Conservation (phyloP, 2,797 vertebrate species). For the Rhabdophis nuchalis region DNA sequence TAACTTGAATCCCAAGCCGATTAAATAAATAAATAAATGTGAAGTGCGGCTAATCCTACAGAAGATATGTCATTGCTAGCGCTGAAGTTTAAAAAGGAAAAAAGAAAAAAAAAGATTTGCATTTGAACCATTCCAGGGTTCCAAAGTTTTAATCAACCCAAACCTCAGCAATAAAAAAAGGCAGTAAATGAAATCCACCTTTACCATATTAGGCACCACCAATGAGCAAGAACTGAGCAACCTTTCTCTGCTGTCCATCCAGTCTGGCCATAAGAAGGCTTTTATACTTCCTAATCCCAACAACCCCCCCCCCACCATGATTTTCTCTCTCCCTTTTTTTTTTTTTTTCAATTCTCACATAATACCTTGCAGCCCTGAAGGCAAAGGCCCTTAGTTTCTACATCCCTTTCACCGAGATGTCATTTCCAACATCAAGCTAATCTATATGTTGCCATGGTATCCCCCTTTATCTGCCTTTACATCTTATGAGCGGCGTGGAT, state of each 20-base stretch:
- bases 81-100: slow-evolving; percentile 72
- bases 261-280: slow-evolving; percentile 70
- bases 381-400: slow-evolving; percentile 69
- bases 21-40: slow-evolving; percentile 64
- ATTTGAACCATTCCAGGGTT: slow-evolving; percentile 62
- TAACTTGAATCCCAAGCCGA: slow-evolving; percentile 64
- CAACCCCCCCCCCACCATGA: slow-evolving; percentile 64
- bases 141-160: slow-evolving; percentile 68
- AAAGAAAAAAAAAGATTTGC: slow-evolving; percentile 54
- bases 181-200: slow-evolving; percentile 72
- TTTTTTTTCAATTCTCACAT: slow-evolving; percentile 70
- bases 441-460: slow-evolving; percentile 82
- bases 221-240: slow-evolving; percentile 77
- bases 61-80: slow-evolving; percentile 57
- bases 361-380: slow-evolving; percentile 76
- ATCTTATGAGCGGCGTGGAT: slow-evolving; percentile 81
- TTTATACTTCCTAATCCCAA: slow-evolving; percentile 82
- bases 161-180: slow-evolving; percentile 58
- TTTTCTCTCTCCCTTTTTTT: slow-evolving; percentile 57
- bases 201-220: slow-evolving; percentile 73
- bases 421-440: slow-evolving; percentile 80
- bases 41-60: slow-evolving; percentile 64
- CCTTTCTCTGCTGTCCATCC: slow-evolving; percentile 71
- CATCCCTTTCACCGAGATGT: slow-evolving; percentile 74
- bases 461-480: slow-evolving; percentile 78